Base-by-base conservation (phyloP, 1,140 invertebrate genomes). In the Penaeus japonicus region DNA sequence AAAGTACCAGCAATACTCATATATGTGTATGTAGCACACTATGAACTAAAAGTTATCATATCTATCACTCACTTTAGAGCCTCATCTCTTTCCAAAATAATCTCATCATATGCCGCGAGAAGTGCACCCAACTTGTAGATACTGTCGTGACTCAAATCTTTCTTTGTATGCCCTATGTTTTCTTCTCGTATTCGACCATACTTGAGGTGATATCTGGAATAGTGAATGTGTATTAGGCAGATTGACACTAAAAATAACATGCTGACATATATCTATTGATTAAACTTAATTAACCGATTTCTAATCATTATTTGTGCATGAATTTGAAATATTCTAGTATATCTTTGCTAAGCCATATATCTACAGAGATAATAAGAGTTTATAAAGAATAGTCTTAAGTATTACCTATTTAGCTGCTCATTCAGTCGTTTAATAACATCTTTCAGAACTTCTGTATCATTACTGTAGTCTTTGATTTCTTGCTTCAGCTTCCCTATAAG, bases 381-480 rank as follows among this genome's bases (percentile, higher is more conserved):
- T 10, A 0, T 47, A 47, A 18, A 54, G 27, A 1, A 80, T 39
- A 1, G 53, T 1, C 2, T 24, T 54, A 2, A n/a, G 27, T 18
- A 20, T 77, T 87, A 87, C 85, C 85, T 32, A 73, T 87, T 87
- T 15, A 87, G 47, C 54, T 87, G 77, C 39, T 87, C 85, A 87
- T 87, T 87, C 22, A 87, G 62, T 53, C 85, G 80, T 20, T 87
- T 87, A n/a, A 87, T 39, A 39, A 87, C 78, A 62, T 87, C 85
- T 53, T 87, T 87, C n/a, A 87, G 54, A 73, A 73, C 78, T 24
- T 81, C 85, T 30, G 62, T 81, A 30, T 87, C 85, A 80, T 87
- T 75, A n/a, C 54, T 87, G 24, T 39, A 87, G 22, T 81, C 78
- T 39, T 54, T 65, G 47, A 81, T 32, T 39, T 87, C 85, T 54